These are phyloP conservation scores for Alligator sinensis DNA, from an alignment of 2,113 vertebrate genomes.

Conservation along the genomic window DNA sequence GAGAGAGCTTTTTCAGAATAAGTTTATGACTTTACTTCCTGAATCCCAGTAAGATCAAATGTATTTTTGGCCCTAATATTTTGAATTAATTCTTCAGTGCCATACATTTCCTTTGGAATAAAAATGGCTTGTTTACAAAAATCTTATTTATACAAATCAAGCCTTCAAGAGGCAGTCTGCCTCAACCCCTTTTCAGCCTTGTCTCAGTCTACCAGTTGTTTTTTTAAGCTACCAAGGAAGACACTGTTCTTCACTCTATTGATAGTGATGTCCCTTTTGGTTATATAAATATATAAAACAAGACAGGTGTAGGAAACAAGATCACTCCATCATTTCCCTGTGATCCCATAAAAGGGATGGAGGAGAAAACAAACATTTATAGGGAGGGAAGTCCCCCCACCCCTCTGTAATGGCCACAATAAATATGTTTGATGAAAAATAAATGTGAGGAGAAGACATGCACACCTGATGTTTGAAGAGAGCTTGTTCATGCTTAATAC, in stretches of 20 bases:
- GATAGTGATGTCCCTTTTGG: background rate
- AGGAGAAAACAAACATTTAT: slow-evolving; percentile 76
- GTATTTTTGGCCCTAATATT: background rate
- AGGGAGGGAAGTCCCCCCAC: slow-evolving; percentile 39
- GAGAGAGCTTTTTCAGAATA: background rate
- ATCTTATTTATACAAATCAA: background rate
- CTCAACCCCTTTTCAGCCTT: background rate
- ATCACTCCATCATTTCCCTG: slow-evolving; percentile 51
- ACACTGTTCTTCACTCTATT: background rate
- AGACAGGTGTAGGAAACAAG: slow-evolving; percentile 6
- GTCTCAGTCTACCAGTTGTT: background rate
- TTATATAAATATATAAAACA: slow-evolving; percentile 32
- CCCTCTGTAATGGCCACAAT: slow-evolving; percentile 60
- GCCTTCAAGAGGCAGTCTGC: background rate
- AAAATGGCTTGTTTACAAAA: background rate
- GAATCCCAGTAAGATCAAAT: background rate
- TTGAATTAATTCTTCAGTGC: background rate
- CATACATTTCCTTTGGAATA: background rate
- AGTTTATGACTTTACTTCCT: background rate
- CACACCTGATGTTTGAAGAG: slow-evolving; percentile 59
- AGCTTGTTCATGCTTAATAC: slow-evolving; percentile 67
- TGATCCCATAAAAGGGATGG: slow-evolving; percentile 59
- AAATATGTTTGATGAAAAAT: slow-evolving; percentile 75
- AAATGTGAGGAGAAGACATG: slow-evolving; percentile 61
- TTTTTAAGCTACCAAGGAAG: background rate